Evolutionary conservation across 2,888 invertebrate species (phyloP).

Genomic region (Amblyteles armatorius): DNA sequence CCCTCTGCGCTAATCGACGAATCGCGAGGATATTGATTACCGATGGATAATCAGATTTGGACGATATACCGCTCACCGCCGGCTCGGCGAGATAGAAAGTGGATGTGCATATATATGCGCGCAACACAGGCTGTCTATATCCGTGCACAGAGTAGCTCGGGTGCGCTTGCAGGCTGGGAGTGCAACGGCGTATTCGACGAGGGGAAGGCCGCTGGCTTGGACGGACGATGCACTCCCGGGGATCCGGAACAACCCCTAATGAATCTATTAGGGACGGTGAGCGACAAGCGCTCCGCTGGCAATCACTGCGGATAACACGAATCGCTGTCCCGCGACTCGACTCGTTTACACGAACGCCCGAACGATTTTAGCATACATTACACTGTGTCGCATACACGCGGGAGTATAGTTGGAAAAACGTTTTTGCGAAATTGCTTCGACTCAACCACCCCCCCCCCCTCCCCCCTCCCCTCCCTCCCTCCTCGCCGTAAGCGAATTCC

Average conservation of each 20-base stretch:
- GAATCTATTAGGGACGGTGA: constrained; percentile 80
- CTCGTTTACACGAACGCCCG: constrained; percentile 69
- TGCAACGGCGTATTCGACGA: constrained; percentile 60
- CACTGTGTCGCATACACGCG: background rate
- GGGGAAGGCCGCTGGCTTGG: constrained; percentile 67
- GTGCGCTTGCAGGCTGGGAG: constrained; percentile 53
- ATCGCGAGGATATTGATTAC: constrained; percentile 80
- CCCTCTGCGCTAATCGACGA: constrained; percentile 72
- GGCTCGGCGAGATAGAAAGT: constrained; percentile 22
- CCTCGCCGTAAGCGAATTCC: background rate
- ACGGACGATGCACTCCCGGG: constrained; percentile 73
- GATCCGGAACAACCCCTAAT: constrained; percentile 77
- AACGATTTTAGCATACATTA: constrained; percentile 46
- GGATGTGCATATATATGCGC: constrained; percentile 4
- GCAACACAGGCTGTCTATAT: background rate
- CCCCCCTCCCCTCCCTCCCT: background rate
- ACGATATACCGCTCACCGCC: constrained; percentile 66
- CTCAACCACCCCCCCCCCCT: background rate
- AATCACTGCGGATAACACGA: constrained; percentile 78
- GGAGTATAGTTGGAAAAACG: constrained; percentile 46
- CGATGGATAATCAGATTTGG: constrained; percentile 80
- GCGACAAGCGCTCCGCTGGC: constrained; percentile 72
- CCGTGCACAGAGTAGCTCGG: constrained; percentile 36
- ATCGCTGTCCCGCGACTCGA: constrained; percentile 69
- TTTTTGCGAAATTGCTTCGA: constrained; percentile 44